Base-by-base conservation (phyloP, 2,797 vertebrate genomes). In the Poecilia wingei region DNA sequence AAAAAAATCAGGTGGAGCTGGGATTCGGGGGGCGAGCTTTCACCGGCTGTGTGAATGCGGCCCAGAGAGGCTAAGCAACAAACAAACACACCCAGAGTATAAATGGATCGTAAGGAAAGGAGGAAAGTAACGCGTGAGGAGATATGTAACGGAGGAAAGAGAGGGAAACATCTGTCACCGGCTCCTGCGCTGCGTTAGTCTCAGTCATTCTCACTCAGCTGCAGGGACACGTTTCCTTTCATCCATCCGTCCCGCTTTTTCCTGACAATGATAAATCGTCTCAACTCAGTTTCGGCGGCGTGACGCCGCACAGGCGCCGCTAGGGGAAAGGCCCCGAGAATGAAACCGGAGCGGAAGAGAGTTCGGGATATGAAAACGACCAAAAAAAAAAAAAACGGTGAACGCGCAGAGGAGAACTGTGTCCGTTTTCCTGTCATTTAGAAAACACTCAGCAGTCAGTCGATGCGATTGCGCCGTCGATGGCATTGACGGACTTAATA, bases 1-100 rank as follows among this genome's bases (percentile, higher is more conserved):
- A 16, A 18, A 49, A 47, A 74, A 72, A 3, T 59, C 74, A 80
- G 69, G 55, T 41, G 47, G 70, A 81, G 73, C 61, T 73, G 46
- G 47, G 70, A 78, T 85, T 79, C 45, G 31, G 69, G 73, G 82
- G 66, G 74, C 33, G 39, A 51, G 81, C 88, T 75, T 78, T 80
- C 74, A 74, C 69, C 87, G 84, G 82, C 93, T 94, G 93, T 90
- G 72, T 94, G 92, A 91, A 88, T 79, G 77, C 77, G 91, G 88
- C 92, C 93, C 93, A 89, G 68, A 81, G 84, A 94, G 88, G 90
- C 94, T 94, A 94, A 94, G 87, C 93, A 94, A 95, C 93, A 94
- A 94, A 95, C 92, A 94, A 95, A 95, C 93, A 95, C 93, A 94
- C 91, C 77, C 88, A 95, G 91, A 94, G 86, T 92, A 94, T 85